A percentile compares a stretch with the other conserved stretches of the same genome.
Conservation (phyloP, 2,888 invertebrate genomes). For the Hipparchia sbordonii region DNA sequence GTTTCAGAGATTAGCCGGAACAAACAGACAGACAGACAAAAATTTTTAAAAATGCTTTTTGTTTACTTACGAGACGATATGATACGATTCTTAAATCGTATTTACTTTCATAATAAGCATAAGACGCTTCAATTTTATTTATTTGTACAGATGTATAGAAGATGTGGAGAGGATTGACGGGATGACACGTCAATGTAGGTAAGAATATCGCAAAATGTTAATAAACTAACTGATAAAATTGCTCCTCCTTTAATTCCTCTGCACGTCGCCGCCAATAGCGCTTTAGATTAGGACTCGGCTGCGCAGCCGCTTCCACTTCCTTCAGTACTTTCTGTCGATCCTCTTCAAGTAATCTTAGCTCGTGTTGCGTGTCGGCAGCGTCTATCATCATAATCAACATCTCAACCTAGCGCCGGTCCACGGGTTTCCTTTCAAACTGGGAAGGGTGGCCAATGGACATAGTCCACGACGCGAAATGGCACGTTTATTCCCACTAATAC, state of each 20-base stretch:
- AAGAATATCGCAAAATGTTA: background rate
- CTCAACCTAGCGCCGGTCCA: background rate
- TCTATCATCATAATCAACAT: background rate
- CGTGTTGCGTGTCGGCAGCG: constrained; percentile 30
- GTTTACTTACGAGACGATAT: too few species aligned
- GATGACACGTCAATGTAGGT: too few species aligned
- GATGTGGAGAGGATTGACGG: too few species aligned
- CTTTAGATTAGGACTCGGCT: constrained; percentile 55
- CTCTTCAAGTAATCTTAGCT: constrained; percentile 46
- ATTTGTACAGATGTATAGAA: too few species aligned
- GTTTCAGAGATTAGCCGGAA: too few species aligned
- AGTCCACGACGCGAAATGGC: too few species aligned
- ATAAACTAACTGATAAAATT: constrained; percentile 62
- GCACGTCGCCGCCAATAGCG: constrained; percentile 68
- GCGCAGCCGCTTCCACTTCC: constrained; percentile 51
- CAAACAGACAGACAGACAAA: too few species aligned
- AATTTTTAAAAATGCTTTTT: too few species aligned
- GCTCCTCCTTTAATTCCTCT: constrained; percentile 66
- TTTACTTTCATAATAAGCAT: too few species aligned
- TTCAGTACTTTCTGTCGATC: constrained; percentile 48
- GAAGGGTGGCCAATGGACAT: background rate
- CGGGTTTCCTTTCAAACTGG: background rate
- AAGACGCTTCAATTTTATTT: too few species aligned
- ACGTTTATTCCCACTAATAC: too few species aligned
- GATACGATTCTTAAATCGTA: too few species aligned